Conservation (phyloP, 2,797 vertebrate species). For the Vultur gryphus region DNA sequence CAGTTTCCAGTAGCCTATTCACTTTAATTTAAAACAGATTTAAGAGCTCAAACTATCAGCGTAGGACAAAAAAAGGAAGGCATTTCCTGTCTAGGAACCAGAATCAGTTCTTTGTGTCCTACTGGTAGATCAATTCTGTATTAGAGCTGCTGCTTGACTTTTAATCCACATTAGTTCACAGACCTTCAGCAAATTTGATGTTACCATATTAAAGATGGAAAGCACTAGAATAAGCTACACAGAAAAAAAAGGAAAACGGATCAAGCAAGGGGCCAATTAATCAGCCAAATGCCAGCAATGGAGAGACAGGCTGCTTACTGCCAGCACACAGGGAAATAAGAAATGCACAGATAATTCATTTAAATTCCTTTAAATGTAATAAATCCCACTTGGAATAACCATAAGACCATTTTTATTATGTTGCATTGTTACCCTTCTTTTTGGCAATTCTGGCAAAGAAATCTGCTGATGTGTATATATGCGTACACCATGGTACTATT, state of each 20-base stretch:
- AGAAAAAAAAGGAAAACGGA: neutral
- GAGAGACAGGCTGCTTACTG: neutral
- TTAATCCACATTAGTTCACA: slow-evolving; percentile 41
- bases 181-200: slow-evolving; percentile 30
- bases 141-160: slow-evolving; percentile 26
- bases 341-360: neutral
- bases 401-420: neutral
- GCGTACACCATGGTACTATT: neutral
- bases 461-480: neutral
- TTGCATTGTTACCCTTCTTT: neutral
- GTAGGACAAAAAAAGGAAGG: neutral
- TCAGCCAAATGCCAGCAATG: neutral
- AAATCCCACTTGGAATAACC: neutral
- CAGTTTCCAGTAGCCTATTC: neutral
- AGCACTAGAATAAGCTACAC: neutral
- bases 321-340: neutral
- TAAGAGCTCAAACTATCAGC: neutral
- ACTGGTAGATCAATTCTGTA: slow-evolving; percentile 40
- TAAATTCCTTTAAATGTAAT: neutral
- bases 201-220: slow-evolving; percentile 31
- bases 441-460: neutral
- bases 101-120: neutral
- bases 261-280: slow-evolving; percentile 24
- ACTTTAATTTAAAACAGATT: neutral
- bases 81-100: neutral